Evolutionary conservation across 2,888 invertebrate genomes (phyloP), one percentile per base, ranked within the genome.

Genomic region (Pherbina coryleti): DNA sequence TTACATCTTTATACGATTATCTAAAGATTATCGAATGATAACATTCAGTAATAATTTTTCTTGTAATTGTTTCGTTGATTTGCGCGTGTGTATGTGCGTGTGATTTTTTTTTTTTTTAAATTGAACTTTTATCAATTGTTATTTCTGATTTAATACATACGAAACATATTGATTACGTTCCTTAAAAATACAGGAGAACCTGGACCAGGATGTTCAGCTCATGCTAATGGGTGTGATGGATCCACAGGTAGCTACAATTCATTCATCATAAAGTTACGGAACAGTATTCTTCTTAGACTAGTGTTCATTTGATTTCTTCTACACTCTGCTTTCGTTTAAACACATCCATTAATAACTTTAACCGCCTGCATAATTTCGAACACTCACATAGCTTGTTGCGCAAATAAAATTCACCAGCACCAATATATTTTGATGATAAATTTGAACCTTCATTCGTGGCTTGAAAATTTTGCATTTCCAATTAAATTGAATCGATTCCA

Each of bases 141-240:
- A 66, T 74, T 34, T 53, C 31, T 74, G 72, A 72, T 72, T 60
- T 57, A 44, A 57, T 60, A 69, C 69, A 72, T 60, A 44, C 37
- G 31, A 55, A 62, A 74, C 49, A 74, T 67, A 66, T 37, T 28
- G 66, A 75, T 25, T 69, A 69, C 31, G 22, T n/a, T 51, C 62
- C 19, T 25, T 37, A 67, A 76, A 84, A 84, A 85, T 85, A 84
- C 89, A 90, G 90, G 90, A 94, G 95, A 95, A 92, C 93, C 95
- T 92, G 96, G 95, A 91, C 93, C 93, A 90, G 96, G 96, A 92
- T 96, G 96, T 92, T 94, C 96, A 90, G 96, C 96, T 90, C 96
- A 96, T 92, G 94, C 95, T 91, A 96, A 96, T 91, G 96, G 96
- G 92, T 96, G 96, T 93, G 96, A 96, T 92, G 96, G 96, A 92